These are phyloP conservation scores for Leptinotarsa juncta DNA, from an alignment of 2,888 invertebrate genomes.

Conservation along the genomic window DNA sequence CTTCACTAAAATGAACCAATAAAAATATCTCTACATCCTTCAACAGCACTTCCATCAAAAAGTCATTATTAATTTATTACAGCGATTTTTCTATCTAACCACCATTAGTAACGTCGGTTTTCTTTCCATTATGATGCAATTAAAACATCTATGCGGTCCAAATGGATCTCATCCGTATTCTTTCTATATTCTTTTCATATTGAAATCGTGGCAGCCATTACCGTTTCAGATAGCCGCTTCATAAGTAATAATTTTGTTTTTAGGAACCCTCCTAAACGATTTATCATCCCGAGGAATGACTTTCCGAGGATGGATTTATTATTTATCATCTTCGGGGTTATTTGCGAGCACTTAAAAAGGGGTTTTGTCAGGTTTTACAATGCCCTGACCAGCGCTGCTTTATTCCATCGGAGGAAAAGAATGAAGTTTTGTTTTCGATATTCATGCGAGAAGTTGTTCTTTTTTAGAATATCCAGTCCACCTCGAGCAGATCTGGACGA, in stretches of 20 bases:
- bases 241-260: slow-evolving; percentile 44
- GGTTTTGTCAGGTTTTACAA: slow-evolving; percentile 45
- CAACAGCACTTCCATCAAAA: slow-evolving; percentile 23
- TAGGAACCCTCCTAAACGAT: slow-evolving; percentile 29
- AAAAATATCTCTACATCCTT: not conserved
- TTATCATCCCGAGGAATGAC: slow-evolving; percentile 39
- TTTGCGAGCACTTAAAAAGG: slow-evolving; percentile 50
- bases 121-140: slow-evolving; percentile 56
- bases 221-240: slow-evolving; percentile 39
- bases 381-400: slow-evolving; percentile 34
- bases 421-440: slow-evolving; percentile 21
- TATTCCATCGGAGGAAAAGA: slow-evolving; percentile 23
- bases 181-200: slow-evolving; percentile 61
- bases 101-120: slow-evolving; percentile 51
- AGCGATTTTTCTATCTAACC: slow-evolving; percentile 38
- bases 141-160: slow-evolving; percentile 51
- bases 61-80: slow-evolving; percentile 41
- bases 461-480: not conserved
- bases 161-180: slow-evolving; percentile 41
- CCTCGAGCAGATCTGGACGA: not conserved
- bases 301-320: slow-evolving; percentile 44
- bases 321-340: slow-evolving; percentile 49
- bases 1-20: not conserved
- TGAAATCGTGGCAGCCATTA: slow-evolving; percentile 57
- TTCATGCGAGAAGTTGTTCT: not conserved